Evolutionary conservation across 2,888 invertebrate species (phyloP).

Genomic region (Cataglyphis livida): DNA sequence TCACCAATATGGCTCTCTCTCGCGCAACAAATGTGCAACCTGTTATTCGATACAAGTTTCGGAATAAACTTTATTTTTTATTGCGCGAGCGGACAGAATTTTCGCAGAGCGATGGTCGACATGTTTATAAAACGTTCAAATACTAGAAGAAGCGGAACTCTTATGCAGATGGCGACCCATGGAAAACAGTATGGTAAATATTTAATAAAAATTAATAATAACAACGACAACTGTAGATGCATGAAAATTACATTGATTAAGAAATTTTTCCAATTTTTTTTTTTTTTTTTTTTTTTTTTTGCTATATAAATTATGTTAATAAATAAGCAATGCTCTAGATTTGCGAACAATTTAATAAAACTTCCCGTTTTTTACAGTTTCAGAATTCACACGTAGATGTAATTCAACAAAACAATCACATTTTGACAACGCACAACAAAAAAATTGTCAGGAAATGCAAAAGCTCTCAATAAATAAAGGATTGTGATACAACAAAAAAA

Average conservation of each 20-base stretch:
- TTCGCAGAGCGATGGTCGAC: slow-evolving; percentile 88
- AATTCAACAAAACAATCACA: slow-evolving; percentile 80
- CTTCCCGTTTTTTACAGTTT: slow-evolving; percentile 37
- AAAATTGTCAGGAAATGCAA: slow-evolving; percentile 85
- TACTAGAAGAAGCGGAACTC: slow-evolving; percentile 76
- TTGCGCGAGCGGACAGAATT: slow-evolving; percentile 93
- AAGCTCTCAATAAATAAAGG: slow-evolving; percentile 51
- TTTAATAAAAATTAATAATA: neutral
- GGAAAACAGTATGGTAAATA: slow-evolving; percentile 64
- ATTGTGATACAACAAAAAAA: slow-evolving; percentile 23
- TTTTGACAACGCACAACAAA: slow-evolving; percentile 83
- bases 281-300: neutral
- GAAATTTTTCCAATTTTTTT: neutral
- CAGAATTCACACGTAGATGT: slow-evolving; percentile 38
- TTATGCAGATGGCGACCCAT: slow-evolving; percentile 81
- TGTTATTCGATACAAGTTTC: slow-evolving; percentile 93
- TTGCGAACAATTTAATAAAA: neutral
- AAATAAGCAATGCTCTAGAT: neutral
- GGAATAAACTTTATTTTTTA: slow-evolving; percentile 94
- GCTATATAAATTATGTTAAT: neutral
- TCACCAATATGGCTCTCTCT: slow-evolving; percentile 86
- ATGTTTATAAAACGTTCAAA: slow-evolving; percentile 75
- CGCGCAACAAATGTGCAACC: slow-evolving; percentile 89
- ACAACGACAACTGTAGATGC: neutral
- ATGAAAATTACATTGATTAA: neutral